Conservation (phyloP, 2,113 vertebrate genomes). For the Coptodon bakossiorum region DNA sequence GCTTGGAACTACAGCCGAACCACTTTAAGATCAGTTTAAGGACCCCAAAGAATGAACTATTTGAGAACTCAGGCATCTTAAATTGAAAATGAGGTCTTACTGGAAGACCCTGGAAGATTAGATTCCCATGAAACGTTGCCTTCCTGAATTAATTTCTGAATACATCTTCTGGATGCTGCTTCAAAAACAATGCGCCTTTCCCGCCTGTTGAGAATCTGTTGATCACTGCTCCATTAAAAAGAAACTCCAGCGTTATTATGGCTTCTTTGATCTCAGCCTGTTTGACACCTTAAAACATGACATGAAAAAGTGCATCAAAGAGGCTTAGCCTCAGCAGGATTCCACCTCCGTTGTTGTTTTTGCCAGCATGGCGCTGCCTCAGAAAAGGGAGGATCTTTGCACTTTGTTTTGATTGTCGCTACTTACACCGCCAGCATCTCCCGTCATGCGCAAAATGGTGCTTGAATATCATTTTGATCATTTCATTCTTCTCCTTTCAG, state of each 20-base stretch:
- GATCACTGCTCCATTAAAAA: constrained; percentile 26
- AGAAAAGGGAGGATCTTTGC: constrained; percentile 46
- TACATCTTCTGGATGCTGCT: constrained; percentile 8
- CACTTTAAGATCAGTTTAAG: constrained; percentile 20
- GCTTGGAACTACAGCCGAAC: constrained; percentile 36
- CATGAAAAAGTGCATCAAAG: constrained; percentile 12
- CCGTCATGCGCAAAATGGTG: constrained; percentile 53
- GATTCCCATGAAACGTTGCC: constrained; percentile 19
- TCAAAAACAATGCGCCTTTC: background rate
- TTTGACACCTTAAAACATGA: constrained; percentile 48
- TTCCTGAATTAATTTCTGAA: constrained; percentile 29
- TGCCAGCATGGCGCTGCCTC: constrained; percentile 29
- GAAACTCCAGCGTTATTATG: background rate
- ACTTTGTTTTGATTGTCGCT: constrained; percentile 57
- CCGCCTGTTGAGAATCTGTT: background rate
- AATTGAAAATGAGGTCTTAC: constrained; percentile 37
- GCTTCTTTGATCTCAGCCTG: constrained; percentile 36
- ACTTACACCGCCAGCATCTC: constrained; percentile 57
- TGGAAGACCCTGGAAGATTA: constrained; percentile 45
- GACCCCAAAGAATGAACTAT: constrained; percentile 29
- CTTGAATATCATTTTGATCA: constrained; percentile 57
- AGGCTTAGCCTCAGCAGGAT: constrained; percentile 25
- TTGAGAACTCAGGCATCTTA: constrained; percentile 21
- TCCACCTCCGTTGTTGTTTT: constrained; percentile 45
- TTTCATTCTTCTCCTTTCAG: constrained; percentile 55